Percentiles rank a stretch among this genome's conserved stretches.
phyloP scores from a whole-genome alignment of 2,113 vertebrate species.

The Leucoraja erinaceus region DNA sequence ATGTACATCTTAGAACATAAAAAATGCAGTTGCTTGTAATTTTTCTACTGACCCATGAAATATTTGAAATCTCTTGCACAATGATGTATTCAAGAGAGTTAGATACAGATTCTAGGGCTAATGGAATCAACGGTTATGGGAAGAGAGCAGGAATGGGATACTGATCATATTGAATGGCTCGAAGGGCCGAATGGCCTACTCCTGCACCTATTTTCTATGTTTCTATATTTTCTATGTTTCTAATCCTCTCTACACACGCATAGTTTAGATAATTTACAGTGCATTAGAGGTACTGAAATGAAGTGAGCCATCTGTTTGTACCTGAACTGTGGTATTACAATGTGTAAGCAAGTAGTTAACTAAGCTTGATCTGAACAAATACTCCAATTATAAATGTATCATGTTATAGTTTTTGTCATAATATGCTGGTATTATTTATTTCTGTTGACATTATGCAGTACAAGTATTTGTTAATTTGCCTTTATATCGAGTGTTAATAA shows the following conservation, averaged over 20 bases:
- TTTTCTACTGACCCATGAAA: constrained; percentile 53
- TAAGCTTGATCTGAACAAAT: constrained; percentile 56
- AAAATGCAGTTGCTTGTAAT: constrained; percentile 46
- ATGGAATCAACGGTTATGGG: too few species aligned
- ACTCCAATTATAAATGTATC: constrained; percentile 52
- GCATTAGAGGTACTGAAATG: constrained; percentile 72
- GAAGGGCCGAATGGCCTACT: too few species aligned
- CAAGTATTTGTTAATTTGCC: constrained; percentile 56
- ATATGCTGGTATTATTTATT: constrained; percentile 90
- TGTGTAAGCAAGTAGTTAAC: constrained; percentile 47
- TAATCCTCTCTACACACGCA: constrained; percentile 80
- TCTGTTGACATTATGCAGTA: constrained; percentile 69
- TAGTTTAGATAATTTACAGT: constrained; percentile 72
- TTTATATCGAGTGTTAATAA: constrained; percentile 55
- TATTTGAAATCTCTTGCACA: constrained; percentile 63
- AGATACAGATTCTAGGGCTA: too few species aligned
- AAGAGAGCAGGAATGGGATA: too few species aligned
- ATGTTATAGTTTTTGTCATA: constrained; percentile 56
- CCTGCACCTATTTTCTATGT: too few species aligned
- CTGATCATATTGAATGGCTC: too few species aligned
- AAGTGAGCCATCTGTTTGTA: constrained; percentile 82
- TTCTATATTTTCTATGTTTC: too few species aligned
- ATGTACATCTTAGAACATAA: constrained; percentile 57
- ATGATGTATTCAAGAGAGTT: too few species aligned
- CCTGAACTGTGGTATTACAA: constrained; percentile 68